Evolutionary conservation across 2,888 invertebrate genomes (phyloP).

Genomic region (Hypercompe scribonia): DNA sequence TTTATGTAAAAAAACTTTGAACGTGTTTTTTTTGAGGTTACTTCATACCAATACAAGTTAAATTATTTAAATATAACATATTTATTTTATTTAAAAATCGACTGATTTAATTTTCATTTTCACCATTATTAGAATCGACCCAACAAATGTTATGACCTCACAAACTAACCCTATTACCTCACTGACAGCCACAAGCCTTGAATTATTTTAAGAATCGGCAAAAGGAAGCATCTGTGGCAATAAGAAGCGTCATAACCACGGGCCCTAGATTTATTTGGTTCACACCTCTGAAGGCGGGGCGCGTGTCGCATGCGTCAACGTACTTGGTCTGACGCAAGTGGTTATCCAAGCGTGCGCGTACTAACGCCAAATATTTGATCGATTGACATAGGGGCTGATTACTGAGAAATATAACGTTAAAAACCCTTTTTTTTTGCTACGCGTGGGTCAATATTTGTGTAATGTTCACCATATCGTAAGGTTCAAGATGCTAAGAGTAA

Average conservation of each 20-base stretch:
- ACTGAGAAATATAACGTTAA: conserved; percentile 56
- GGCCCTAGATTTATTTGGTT: conserved; percentile 46
- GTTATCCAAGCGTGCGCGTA: conserved; percentile 52
- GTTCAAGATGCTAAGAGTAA: background rate
- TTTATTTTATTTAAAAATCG: background rate
- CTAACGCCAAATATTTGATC: conserved; percentile 59
- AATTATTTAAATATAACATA: background rate
- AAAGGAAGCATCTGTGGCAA: conserved; percentile 36
- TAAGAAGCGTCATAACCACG: conserved; percentile 43
- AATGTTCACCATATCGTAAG: background rate
- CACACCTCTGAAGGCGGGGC: conserved; percentile 47
- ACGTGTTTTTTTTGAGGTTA: background rate
- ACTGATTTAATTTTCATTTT: background rate
- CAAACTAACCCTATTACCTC: conserved; percentile 25
- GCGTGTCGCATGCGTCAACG: conserved; percentile 58
- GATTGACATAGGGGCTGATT: conserved; percentile 48
- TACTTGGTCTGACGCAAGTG: conserved; percentile 59
- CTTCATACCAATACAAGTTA: background rate
- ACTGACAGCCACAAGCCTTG: conserved; percentile 10
- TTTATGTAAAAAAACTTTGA: no score
- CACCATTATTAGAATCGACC: background rate
- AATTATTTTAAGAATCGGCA: conserved; percentile 49
- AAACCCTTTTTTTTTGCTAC: conserved; percentile 51
- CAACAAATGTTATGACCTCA: background rate
- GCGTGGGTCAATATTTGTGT: background rate